A percentile compares a stretch with the other conserved stretches of the same genome.
These are phyloP conservation scores for Neogale vison DNA, from an alignment of 2,113 vertebrate genomes.

Conservation along the genomic window DNA sequence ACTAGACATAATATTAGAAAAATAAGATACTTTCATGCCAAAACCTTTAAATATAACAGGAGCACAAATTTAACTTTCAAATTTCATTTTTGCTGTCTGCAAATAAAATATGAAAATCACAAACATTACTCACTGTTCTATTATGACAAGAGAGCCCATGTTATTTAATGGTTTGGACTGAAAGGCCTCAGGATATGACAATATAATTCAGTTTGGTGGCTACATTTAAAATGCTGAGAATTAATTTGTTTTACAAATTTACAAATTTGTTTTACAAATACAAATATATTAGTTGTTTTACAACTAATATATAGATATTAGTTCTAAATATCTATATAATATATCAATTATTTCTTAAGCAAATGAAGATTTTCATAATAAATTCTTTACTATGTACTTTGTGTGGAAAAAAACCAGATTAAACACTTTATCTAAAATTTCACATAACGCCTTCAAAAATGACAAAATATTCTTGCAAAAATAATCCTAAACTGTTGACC, in stretches of 20 bases:
- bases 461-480: conserved; percentile 10
- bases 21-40: conserved; percentile 1
- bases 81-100: conserved; percentile 2
- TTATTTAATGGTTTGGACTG: background rate
- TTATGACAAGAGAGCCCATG: background rate
- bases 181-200: background rate
- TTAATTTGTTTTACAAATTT: conserved; percentile 33
- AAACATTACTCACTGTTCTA: conserved; percentile 16
- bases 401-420: background rate
- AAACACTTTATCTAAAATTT: conserved; percentile 24
- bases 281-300: too few species aligned
- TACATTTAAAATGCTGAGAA: conserved; percentile 33
- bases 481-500: background rate
- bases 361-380: conserved; percentile 13
- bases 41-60: conserved; percentile 26
- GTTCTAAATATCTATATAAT: background rate
- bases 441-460: conserved; percentile 2
- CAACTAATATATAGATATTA: too few species aligned
- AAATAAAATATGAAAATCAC: conserved; percentile 56
- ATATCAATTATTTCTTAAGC: background rate
- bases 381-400: background rate
- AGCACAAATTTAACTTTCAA: conserved; percentile 30
- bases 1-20: background rate
- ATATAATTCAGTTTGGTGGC: conserved; percentile 32
- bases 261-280: too few species aligned